A percentile compares a stretch with the other conserved stretches of the same genome.
phyloP scores from a whole-genome alignment of 2,888 invertebrate genomes.

The Metacarcinus magister region DNA sequence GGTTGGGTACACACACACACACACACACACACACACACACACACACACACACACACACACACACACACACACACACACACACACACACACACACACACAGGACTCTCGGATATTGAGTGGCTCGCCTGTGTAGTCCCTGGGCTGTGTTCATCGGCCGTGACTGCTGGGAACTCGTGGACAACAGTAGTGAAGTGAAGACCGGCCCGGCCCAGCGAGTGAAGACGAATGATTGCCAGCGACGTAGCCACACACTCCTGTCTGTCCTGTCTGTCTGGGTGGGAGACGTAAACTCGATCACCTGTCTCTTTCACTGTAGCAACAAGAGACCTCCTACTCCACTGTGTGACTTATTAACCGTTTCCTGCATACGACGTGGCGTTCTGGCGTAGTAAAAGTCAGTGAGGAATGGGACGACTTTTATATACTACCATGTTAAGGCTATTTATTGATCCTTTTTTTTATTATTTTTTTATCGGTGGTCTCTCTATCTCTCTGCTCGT shows the following conservation, averaged over 20 bases:
- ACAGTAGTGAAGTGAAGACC: not conserved
- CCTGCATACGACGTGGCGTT: not conserved
- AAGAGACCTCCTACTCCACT: not conserved
- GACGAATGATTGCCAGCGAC: not conserved
- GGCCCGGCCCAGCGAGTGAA: not conserved
- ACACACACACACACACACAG: not conserved
- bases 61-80: too few relatives aligned
- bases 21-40: too few relatives aligned
- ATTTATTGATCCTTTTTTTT: too few relatives aligned
- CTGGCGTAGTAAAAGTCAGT: not conserved
- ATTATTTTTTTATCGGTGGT: too few relatives aligned
- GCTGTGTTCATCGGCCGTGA: constrained; percentile 29
- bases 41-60: too few relatives aligned
- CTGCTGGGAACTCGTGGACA: not conserved
- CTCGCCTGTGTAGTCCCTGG: not conserved
- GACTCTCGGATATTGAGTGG: not conserved
- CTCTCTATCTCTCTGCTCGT: too few relatives aligned
- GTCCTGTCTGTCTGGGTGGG: not conserved
- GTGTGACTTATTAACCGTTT: not conserved
- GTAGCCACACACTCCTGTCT: not conserved
- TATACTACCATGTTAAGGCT: not conserved
- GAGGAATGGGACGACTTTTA: not conserved
- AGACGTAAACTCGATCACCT: not conserved
- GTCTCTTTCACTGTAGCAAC: not conserved
- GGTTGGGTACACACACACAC: too few relatives aligned